These are phyloP conservation scores for Rhinogobius similis DNA, from an alignment of 2,113 vertebrate species.

Conservation along the genomic window DNA sequence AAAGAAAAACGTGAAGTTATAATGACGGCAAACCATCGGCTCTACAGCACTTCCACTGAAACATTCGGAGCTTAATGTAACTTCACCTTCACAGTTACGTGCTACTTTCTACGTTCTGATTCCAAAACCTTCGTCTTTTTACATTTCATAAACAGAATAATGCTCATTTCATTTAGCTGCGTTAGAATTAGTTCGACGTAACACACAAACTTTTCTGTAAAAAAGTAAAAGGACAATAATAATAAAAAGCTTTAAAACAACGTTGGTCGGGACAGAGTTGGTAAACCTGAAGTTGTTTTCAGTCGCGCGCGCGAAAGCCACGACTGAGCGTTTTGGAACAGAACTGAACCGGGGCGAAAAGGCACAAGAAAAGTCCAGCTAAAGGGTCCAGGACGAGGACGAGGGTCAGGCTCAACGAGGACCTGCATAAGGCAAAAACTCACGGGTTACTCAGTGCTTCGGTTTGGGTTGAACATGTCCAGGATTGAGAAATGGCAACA, in stretches of 20 bases:
- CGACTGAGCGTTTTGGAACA: constrained; percentile 2
- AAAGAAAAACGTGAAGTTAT: constrained; percentile 39
- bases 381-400: constrained; percentile 13
- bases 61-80: not conserved
- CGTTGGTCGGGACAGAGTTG: not conserved
- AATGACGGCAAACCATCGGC: constrained; percentile 26
- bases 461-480: not conserved
- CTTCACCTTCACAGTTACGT: not conserved
- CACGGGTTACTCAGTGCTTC: not conserved
- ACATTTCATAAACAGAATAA: constrained; percentile 46
- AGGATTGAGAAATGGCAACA: not conserved
- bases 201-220: constrained; percentile 30
- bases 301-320: not conserved
- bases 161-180: constrained; percentile 24
- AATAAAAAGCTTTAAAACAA: constrained; percentile 27
- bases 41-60: not conserved
- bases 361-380: constrained; percentile 61
- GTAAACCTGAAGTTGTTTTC: not conserved
- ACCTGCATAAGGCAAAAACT: constrained; percentile 46
- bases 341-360: constrained; percentile 55
- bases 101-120: constrained; percentile 4
- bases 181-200: constrained; percentile 31
- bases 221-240: not conserved
- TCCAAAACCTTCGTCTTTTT: constrained; percentile 14
- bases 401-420: constrained; percentile 46